Conservation (phyloP, 2,797 vertebrate species). For the Meda fulgida region DNA sequence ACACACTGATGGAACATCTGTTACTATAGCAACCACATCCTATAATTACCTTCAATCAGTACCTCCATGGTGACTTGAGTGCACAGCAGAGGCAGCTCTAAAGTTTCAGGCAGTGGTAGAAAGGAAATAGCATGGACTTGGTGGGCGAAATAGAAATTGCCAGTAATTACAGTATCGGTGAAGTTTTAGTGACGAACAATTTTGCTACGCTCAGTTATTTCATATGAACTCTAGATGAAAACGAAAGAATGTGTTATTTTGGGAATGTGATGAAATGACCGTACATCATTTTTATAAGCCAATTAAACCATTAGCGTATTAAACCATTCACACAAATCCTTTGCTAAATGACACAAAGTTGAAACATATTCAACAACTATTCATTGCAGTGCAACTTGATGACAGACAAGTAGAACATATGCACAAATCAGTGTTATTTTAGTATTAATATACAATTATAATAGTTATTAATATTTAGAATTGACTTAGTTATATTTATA, state of each 20-base stretch:
- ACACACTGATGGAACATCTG: conserved; percentile 6
- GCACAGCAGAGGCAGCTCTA: conserved; percentile 22
- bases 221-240: neutral
- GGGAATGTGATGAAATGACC: neutral
- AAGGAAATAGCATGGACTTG: conserved; percentile 9
- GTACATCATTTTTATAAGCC: neutral
- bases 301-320: neutral
- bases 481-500: neutral
- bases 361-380: neutral
- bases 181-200: conserved; percentile 19
- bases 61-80: conserved; percentile 42
- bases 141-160: conserved; percentile 1
- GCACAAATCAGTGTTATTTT: neutral
- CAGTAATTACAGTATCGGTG: conserved; percentile 25
- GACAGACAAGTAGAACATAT: neutral
- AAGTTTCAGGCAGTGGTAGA: conserved; percentile 7
- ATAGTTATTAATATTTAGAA: neutral
- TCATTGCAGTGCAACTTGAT: neutral
- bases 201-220: neutral
- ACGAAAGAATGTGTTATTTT: neutral
- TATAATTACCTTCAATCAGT: conserved; percentile 42
- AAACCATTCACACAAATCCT: neutral
- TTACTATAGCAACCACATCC: conserved; percentile 42
- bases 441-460: neutral
- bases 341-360: neutral